phyloP scores from a whole-genome alignment of 2,113 vertebrate species.

The Myxocyprinus asiaticus region DNA sequence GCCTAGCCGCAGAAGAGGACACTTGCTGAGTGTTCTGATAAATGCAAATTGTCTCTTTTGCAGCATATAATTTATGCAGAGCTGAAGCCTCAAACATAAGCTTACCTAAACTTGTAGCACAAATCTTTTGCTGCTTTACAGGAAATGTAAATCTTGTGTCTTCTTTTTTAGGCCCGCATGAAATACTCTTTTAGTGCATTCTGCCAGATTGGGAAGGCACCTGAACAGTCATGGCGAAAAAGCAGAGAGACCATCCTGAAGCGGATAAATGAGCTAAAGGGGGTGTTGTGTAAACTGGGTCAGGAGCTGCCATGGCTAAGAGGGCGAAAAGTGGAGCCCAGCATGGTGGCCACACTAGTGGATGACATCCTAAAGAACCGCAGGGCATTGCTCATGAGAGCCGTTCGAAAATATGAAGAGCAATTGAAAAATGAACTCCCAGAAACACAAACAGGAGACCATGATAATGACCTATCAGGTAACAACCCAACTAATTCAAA shows the following conservation, averaged over 20 bases:
- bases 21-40: too few species aligned
- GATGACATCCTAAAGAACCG: conserved; percentile 84
- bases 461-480: background rate
- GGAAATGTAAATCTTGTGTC: too few species aligned
- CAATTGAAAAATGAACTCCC: conserved; percentile 32
- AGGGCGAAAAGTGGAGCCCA: conserved; percentile 64
- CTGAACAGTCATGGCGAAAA: conserved; percentile 53
- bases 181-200: conserved; percentile 76
- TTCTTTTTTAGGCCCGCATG: conserved; percentile 67
- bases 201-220: conserved; percentile 79
- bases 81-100: too few species aligned
- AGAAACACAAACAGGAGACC: conserved; percentile 44
- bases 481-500: background rate
- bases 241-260: conserved; percentile 62
- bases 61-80: too few species aligned
- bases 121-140: too few species aligned
- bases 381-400: conserved; percentile 69
- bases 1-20: too few species aligned
- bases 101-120: too few species aligned
- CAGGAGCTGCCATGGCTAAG: conserved; percentile 83
- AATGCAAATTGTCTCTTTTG: too few species aligned
- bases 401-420: conserved; percentile 59
- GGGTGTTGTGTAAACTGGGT: conserved; percentile 80
- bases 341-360: conserved; percentile 71
- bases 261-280: conserved; percentile 80